Percentiles rank a stretch among this genome's conserved stretches.
Evolutionary conservation across 2,113 vertebrate species (phyloP).

Genomic region (Hypocryptadius cinnamomeus): DNA sequence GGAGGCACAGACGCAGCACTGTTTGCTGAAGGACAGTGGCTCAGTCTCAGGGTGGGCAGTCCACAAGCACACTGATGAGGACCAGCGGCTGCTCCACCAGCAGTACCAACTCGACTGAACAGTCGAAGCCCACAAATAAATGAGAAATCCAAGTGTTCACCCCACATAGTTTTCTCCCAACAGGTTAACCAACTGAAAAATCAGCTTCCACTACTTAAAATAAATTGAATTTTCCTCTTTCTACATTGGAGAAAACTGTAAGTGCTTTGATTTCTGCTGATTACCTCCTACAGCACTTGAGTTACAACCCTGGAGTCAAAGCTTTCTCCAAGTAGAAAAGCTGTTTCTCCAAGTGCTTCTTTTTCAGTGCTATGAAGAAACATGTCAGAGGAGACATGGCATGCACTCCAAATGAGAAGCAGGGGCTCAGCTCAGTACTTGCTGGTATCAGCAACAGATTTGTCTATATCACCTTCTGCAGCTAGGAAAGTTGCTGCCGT

Average conservation of each 20-base stretch:
- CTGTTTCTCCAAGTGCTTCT: constrained; percentile 46
- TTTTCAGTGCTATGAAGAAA: constrained; percentile 50
- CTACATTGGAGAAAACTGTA: neutral
- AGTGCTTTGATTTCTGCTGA: neutral
- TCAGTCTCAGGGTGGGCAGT: neutral
- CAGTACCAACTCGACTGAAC: neutral
- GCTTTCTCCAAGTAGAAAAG: constrained; percentile 12
- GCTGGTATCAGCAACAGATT: constrained; percentile 63
- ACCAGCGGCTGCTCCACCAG: neutral
- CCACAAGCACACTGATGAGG: neutral
- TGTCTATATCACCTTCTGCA: constrained; percentile 57
- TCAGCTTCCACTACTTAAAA: neutral
- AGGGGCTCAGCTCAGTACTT: neutral
- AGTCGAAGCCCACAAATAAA: constrained; percentile 15
- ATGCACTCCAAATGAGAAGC: neutral
- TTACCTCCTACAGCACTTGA: neutral
- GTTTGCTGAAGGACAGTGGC: neutral
- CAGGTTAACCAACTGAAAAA: neutral
- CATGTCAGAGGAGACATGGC: constrained; percentile 49
- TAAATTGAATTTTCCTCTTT: neutral
- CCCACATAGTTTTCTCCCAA: neutral
- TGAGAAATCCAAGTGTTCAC: neutral
- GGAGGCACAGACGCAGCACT: neutral
- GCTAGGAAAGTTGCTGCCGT: constrained; percentile 37
- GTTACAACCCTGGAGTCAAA: constrained; percentile 21